A percentile compares a stretch with the other conserved stretches of the same genome.
Evolutionary conservation across 2,113 vertebrate species (phyloP).

Genomic region (Misgurnus mizolepis): DNA sequence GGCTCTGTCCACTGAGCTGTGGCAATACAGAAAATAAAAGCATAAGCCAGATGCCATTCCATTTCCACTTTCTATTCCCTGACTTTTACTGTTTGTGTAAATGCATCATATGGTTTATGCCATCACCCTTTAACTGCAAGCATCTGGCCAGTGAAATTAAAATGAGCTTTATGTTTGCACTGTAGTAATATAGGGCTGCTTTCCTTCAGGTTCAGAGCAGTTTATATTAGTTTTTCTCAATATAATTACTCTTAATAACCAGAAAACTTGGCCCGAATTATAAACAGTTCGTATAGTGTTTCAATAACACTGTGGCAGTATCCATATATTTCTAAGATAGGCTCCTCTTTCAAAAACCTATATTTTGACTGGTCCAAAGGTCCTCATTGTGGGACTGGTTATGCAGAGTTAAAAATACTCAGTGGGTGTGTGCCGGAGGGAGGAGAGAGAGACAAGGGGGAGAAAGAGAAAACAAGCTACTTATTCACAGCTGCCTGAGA

Average conservation of each 20-base stretch:
- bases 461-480: conserved; percentile 30
- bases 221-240: not conserved
- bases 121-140: not conserved
- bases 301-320: not conserved
- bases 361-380: conserved; percentile 28
- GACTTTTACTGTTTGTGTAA: no score
- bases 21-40: not conserved
- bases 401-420: conserved; percentile 50
- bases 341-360: not conserved
- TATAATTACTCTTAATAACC: not conserved
- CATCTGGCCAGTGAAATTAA: not conserved
- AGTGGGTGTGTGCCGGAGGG: conserved; percentile 22
- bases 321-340: not conserved
- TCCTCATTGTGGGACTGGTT: conserved; percentile 40
- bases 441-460: conserved; percentile 8
- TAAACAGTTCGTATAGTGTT: not conserved
- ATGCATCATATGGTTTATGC: not conserved
- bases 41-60: not conserved
- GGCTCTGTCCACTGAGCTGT: not conserved
- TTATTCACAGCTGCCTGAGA: conserved; percentile 39
- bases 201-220: not conserved
- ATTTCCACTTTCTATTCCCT: not conserved
- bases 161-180: not conserved
- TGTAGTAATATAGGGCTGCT: not conserved
- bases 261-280: not conserved